Evolutionary conservation across 2,797 vertebrate genomes (phyloP).

Genomic region (Hemibagrus guttatus): DNA sequence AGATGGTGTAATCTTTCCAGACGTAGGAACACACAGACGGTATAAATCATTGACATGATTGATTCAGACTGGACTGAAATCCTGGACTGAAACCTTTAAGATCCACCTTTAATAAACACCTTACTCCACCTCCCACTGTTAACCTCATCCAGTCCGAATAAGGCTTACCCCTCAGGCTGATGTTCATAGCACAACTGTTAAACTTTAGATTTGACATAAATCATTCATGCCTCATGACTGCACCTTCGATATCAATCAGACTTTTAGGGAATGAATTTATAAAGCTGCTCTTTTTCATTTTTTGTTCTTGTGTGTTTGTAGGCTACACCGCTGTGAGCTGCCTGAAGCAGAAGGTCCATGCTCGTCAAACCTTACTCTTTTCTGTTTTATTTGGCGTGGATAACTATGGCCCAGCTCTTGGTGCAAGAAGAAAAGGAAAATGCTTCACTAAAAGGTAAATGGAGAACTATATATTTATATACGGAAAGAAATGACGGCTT

Average conservation of each 20-base stretch:
- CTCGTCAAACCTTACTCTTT: constrained; percentile 71
- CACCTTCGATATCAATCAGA: neutral
- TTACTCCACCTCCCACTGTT: neutral
- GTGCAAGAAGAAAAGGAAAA: constrained; percentile 93
- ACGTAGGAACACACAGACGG: neutral
- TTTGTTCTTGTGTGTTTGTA: constrained; percentile 45
- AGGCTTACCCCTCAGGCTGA: neutral
- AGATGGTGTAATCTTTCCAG: neutral
- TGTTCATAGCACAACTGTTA: neutral
- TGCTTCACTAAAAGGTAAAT: constrained; percentile 90
- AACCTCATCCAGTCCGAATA: neutral
- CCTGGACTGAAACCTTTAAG: neutral
- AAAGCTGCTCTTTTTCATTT: neutral
- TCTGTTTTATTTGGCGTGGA: constrained; percentile 74
- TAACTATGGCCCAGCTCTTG: constrained; percentile 87
- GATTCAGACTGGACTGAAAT: neutral
- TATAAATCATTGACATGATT: neutral
- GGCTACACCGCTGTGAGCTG: constrained; percentile 68
- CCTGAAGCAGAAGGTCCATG: constrained; percentile 76
- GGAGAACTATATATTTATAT: neutral
- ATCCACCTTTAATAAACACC: neutral
- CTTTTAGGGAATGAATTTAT: neutral
- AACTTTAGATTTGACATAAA: neutral
- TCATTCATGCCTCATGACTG: neutral
- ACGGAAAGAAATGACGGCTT: no score